Percentiles rank a stretch among this genome's conserved stretches.
Conservation (phyloP, 2,797 vertebrate genomes). For the Peromyscus nudipes region DNA sequence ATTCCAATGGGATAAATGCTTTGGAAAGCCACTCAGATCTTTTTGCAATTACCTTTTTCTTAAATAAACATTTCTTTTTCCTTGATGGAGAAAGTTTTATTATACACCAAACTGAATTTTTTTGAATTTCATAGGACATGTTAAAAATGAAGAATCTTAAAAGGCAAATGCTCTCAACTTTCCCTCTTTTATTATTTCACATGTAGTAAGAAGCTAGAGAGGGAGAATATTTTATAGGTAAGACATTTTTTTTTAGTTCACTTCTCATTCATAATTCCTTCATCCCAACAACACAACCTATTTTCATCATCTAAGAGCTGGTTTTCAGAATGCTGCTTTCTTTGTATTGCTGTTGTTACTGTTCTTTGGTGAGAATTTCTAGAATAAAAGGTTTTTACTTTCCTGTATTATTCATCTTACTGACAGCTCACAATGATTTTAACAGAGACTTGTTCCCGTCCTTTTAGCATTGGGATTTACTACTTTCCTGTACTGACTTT, state of each 20-base stretch:
- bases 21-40: not conserved
- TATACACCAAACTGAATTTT: not conserved
- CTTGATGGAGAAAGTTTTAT: not conserved
- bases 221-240: not conserved
- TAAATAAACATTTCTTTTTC: not conserved
- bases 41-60: not conserved
- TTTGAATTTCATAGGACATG: not conserved
- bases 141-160: not conserved
- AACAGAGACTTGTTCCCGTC: not conserved
- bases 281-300: not conserved
- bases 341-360: not conserved
- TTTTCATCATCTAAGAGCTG: not conserved
- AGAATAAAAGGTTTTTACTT: not conserved
- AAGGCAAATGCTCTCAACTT: not conserved
- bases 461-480: not conserved
- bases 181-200: not conserved
- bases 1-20: not conserved
- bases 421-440: not conserved
- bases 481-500: not conserved
- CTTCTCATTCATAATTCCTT: not conserved
- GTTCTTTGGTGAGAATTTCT: not conserved
- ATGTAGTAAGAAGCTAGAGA: not conserved
- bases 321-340: conserved; percentile 47
- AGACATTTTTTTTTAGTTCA: not conserved
- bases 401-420: not conserved